Evolutionary conservation across 2,113 vertebrate genomes (phyloP).

Genomic region (Arvicanthis niloticus): DNA sequence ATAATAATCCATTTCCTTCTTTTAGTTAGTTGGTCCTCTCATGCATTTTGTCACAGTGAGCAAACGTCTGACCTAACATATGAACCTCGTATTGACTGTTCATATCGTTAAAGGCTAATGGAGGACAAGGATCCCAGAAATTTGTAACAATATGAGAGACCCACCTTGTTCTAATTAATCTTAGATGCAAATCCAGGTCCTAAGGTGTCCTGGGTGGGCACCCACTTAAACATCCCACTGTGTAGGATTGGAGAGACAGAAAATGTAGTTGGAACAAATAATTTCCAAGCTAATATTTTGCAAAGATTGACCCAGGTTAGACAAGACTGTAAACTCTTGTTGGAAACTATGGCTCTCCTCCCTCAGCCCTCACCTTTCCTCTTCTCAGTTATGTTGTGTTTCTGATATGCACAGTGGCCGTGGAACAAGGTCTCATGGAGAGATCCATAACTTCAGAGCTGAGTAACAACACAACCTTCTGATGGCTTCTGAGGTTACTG

Average conservation of each 20-base stretch:
- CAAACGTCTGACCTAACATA: neutral
- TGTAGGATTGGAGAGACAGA: neutral
- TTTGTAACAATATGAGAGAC: neutral
- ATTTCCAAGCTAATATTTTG: slow-evolving; percentile 35
- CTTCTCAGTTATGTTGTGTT: fast-evolving
- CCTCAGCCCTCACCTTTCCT: too few species aligned
- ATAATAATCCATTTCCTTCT: neutral
- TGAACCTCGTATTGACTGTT: neutral
- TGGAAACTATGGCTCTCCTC: neutral
- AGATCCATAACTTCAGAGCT: neutral
- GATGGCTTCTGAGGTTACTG: neutral
- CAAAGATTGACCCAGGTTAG: neutral
- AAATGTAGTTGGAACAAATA: neutral
- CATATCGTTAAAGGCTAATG: neutral
- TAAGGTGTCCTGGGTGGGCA: neutral
- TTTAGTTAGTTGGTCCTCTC: neutral
- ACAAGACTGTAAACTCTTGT: neutral
- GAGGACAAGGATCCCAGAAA: neutral
- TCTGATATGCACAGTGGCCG: neutral
- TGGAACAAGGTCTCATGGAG: neutral
- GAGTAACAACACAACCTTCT: neutral
- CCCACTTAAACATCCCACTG: neutral
- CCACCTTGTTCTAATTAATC: neutral
- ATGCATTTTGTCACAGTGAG: neutral
- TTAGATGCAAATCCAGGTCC: neutral